Evolutionary conservation across 1,140 invertebrate genomes (phyloP), one percentile per base, ranked within the genome.

Genomic region (Anthonomus grandis): DNA sequence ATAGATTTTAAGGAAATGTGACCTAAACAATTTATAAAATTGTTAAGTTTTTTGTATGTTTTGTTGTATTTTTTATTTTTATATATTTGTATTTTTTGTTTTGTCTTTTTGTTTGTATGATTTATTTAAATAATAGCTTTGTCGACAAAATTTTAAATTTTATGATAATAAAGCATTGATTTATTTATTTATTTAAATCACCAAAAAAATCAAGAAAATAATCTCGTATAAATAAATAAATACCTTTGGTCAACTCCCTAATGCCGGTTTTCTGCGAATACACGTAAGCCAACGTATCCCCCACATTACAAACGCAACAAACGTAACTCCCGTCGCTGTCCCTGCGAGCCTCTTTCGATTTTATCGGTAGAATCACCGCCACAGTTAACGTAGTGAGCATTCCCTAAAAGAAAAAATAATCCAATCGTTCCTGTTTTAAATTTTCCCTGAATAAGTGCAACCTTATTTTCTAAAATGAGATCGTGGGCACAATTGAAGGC

Each of bases 301-400:
- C 93, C 17, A 95, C 91, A 72, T 95, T 95, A 65, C 93, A 93
- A 25, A 88, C 85, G 73, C 93, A 96, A 8, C 90, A 89, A 45
- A 91, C 83, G 74, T 83, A 92, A 65, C 84, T 81, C 73, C 76
- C 54, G 13, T 60, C 57, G 18, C 38, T 17, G 9, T 54, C 18
- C n/a, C 41, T 34, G 23, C 52, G 56, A 15, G 19, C 19, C 15
- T 46, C 25, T 24, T 57, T 65, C 17, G 49, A 60, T 50, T 64
- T 69, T 59, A 85, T 65, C 41, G 88, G 91, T 65, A 85, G 79
- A 44, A 93, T 80, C 44, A 89, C 79, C 45, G 87, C 89, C 17
- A 88, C 86, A 46, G 89, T 91, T 31, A 95, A 75, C 1, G 93
- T 95, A 1, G 93, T 95, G 4, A 95, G 74, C 70, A 91, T 85